phyloP scores from a whole-genome alignment of 2,888 invertebrate species.

The Bellardia pandia region DNA sequence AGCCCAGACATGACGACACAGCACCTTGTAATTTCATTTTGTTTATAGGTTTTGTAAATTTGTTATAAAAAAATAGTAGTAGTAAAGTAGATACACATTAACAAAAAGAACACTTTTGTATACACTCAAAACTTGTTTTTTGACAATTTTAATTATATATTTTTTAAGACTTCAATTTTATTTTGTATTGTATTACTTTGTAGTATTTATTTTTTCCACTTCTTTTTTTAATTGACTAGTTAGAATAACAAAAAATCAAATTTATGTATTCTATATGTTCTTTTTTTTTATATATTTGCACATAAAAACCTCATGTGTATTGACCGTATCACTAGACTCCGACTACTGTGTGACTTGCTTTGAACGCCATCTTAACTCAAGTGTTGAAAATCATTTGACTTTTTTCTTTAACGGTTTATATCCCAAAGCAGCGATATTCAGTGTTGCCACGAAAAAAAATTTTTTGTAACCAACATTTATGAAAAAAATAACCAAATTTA shows the following conservation, averaged over 20 bases:
- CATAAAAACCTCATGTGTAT: background rate
- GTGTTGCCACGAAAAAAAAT: too few relatives aligned
- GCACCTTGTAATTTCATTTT: slow-evolving; percentile 58
- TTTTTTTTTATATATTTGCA: background rate
- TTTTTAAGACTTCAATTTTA: slow-evolving; percentile 25
- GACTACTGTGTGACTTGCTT: slow-evolving; percentile 10
- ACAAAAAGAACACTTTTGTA: slow-evolving; percentile 36
- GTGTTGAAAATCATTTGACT: slow-evolving; percentile 67
- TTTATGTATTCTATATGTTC: background rate
- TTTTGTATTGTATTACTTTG: background rate
- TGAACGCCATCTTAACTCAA: slow-evolving; percentile 54
- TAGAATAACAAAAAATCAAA: slow-evolving; percentile 7
- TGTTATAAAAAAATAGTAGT: background rate
- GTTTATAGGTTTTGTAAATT: slow-evolving; percentile 1
- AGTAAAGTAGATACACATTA: background rate
- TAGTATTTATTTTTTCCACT: background rate
- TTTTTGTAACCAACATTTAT: too few relatives aligned
- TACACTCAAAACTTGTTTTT: slow-evolving; percentile 22
- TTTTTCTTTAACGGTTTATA: slow-evolving; percentile 53
- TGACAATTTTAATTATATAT: background rate
- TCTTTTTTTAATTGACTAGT: slow-evolving; percentile 43
- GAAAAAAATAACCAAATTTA: too few relatives aligned
- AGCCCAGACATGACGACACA: slow-evolving; percentile 21
- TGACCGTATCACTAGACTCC: slow-evolving; percentile 13
- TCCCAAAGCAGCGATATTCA: slow-evolving; percentile 50